Evolutionary conservation across 2,888 invertebrate genomes (phyloP).

Genomic region (Steinernema hermaphroditum): DNA sequence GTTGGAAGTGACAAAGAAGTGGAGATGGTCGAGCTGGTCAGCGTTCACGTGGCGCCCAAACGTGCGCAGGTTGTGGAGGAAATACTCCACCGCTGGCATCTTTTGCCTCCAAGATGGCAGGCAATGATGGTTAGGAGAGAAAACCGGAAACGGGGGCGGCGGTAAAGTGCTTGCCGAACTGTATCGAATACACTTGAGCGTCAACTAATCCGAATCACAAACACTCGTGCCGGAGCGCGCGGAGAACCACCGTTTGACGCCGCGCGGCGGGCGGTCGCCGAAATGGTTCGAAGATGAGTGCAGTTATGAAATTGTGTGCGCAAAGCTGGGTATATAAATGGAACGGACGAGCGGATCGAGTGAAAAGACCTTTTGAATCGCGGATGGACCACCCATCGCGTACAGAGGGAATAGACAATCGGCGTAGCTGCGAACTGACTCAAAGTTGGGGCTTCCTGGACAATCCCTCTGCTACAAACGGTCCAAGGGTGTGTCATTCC

Average conservation of each 20-base stretch:
- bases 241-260: conserved; percentile 5
- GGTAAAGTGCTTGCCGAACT: not conserved
- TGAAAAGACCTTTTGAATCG: too few species aligned
- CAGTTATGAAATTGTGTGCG: too few species aligned
- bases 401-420: too few species aligned
- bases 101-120: not conserved
- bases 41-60: conserved; percentile 28
- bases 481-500: too few species aligned
- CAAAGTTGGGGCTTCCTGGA: too few species aligned
- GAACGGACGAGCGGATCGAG: too few species aligned
- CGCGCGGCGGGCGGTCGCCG: not conserved
- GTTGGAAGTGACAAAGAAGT: conserved; percentile 50
- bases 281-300: too few species aligned
- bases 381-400: too few species aligned
- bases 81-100: conserved; percentile 23
- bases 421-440: too few species aligned
- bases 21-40: conserved; percentile 47
- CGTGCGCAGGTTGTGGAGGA: conserved; percentile 34
- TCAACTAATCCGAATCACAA: conserved; percentile 3
- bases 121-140: not conserved
- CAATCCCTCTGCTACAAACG: too few species aligned
- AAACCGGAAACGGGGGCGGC: conserved; percentile 19
- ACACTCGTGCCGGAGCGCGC: not conserved
- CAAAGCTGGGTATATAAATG: too few species aligned
- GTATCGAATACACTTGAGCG: conserved; percentile 22